A percentile compares a stretch with the other conserved stretches of the same genome.
These are phyloP conservation scores for Hoplostethus mediterraneus DNA, from an alignment of 2,797 vertebrate species.

Conservation along the genomic window DNA sequence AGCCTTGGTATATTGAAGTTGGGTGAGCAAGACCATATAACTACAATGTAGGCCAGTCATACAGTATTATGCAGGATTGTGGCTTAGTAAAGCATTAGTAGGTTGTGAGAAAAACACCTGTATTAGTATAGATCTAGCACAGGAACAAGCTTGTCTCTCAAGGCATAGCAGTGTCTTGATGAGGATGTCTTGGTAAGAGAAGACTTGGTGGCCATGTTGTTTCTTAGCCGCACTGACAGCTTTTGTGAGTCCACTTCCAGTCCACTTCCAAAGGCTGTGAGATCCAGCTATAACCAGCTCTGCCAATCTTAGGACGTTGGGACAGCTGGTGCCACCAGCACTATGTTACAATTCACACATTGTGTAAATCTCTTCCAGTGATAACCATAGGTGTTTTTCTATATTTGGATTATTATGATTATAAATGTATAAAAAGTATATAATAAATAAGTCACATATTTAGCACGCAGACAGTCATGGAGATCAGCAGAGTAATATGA, in stretches of 20 bases:
- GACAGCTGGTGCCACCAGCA: constrained; percentile 60
- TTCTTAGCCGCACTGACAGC: constrained; percentile 54
- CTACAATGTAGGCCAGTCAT: background rate
- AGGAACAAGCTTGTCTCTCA: constrained; percentile 15
- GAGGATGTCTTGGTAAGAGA: constrained; percentile 44
- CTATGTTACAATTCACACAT: constrained; percentile 20
- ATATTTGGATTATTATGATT: background rate
- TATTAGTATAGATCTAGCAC: background rate
- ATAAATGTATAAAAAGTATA: no score
- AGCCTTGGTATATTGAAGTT: no score
- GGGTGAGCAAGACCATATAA: background rate
- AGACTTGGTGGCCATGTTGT: constrained; percentile 48
- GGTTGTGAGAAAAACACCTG: background rate
- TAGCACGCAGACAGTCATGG: background rate
- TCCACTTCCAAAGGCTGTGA: constrained; percentile 48
- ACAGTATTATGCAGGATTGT: background rate
- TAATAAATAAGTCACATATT: background rate
- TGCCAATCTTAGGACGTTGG: constrained; percentile 32
- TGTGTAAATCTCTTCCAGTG: background rate
- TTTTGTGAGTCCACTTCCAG: constrained; percentile 40
- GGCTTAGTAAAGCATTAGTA: background rate
- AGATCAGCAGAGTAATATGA: background rate
- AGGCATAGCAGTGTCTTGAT: constrained; percentile 29
- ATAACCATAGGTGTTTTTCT: background rate
- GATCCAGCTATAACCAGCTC: constrained; percentile 62